Evolutionary conservation across 1,140 invertebrate genomes (phyloP).

Genomic region (Trichonephila clavata): DNA sequence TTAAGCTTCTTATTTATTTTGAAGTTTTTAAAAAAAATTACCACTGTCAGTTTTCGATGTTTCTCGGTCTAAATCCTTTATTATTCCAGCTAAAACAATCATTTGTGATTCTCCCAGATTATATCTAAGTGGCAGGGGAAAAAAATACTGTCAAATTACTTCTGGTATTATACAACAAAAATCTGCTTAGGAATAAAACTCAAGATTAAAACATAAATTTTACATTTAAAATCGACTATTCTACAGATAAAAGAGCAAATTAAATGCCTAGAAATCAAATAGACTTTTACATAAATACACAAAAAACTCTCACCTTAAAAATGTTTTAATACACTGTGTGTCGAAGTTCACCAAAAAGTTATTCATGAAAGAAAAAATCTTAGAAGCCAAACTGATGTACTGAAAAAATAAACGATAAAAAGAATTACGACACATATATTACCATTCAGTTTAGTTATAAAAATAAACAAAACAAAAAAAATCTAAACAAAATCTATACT

Average conservation of each 20-base stretch:
- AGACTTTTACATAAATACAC: no score
- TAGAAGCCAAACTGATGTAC: slow-evolving; percentile 90
- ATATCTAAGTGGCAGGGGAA: slow-evolving; percentile 80
- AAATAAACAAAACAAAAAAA: no score
- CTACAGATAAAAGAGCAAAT: no score
- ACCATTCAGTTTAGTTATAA: no score
- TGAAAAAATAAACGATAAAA: slow-evolving; percentile 80
- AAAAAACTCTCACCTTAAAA: slow-evolving; percentile 60
- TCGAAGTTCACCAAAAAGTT: slow-evolving; percentile 86
- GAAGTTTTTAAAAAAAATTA: slow-evolving; percentile 79
- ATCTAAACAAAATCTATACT: no score
- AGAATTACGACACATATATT: neutral
- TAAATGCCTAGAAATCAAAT: no score
- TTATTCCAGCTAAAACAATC: slow-evolving; percentile 89
- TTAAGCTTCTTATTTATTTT: neutral
- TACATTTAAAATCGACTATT: no score
- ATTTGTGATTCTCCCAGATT: slow-evolving; percentile 89
- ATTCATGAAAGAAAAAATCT: slow-evolving; percentile 89
- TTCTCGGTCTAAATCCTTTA: slow-evolving; percentile 92
- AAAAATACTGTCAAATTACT: no score
- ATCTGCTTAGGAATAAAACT: no score
- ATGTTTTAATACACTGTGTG: slow-evolving; percentile 71
- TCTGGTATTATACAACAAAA: no score
- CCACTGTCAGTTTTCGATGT: slow-evolving; percentile 89
- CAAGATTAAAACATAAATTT: no score